These are phyloP conservation scores for Upupa epops DNA, from an alignment of 2,113 vertebrate species.

Conservation along the genomic window DNA sequence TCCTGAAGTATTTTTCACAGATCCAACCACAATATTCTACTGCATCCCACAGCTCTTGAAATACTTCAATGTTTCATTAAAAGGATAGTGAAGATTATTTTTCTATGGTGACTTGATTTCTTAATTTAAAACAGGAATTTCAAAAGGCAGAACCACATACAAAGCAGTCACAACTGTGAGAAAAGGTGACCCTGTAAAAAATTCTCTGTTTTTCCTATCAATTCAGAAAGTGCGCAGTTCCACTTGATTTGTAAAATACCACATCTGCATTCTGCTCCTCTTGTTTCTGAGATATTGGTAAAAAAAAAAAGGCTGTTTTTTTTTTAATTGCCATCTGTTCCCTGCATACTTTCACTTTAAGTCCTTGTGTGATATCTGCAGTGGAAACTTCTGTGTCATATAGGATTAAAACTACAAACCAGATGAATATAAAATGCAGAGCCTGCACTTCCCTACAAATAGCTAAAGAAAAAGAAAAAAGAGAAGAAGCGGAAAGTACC, in stretches of 20 bases:
- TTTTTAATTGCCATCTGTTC: slow-evolving; percentile 41
- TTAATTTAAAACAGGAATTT: background rate
- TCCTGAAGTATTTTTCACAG: background rate
- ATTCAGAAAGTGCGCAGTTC: background rate
- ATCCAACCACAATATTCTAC: background rate
- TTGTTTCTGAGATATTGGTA: background rate
- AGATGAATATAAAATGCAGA: background rate
- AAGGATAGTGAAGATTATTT: background rate
- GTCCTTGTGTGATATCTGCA: background rate
- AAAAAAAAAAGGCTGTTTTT: background rate
- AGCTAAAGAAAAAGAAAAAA: background rate
- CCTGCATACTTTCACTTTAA: slow-evolving; percentile 19
- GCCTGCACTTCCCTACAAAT: background rate
- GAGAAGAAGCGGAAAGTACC: background rate
- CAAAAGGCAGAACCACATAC: background rate
- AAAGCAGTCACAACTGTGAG: background rate
- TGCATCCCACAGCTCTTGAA: background rate
- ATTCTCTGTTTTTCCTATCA: background rate
- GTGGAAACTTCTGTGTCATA: slow-evolving; percentile 34
- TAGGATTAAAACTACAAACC: background rate
- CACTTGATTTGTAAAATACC: background rate
- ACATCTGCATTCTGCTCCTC: slow-evolving; percentile 39
- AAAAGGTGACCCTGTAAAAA: background rate
- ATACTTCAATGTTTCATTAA: background rate
- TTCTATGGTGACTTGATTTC: background rate